These are phyloP conservation scores for Indicator maculatus DNA, from an alignment of 2,113 vertebrate genomes.

Conservation along the genomic window DNA sequence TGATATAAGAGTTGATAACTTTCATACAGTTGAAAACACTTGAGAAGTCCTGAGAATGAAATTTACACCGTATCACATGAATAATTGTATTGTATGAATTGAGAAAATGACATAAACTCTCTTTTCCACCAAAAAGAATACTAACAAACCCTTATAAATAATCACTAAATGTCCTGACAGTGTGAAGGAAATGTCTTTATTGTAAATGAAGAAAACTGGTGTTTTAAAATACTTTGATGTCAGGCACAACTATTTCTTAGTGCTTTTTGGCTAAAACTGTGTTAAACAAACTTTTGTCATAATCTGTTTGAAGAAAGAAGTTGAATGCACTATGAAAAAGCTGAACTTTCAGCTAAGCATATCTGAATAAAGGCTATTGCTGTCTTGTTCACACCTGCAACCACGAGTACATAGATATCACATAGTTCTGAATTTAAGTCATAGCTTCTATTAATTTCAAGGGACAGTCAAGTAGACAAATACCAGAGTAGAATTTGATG, in stretches of 20 bases:
- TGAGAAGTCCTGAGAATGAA: background rate
- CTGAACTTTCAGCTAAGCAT: background rate
- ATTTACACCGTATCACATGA: background rate
- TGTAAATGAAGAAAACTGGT: background rate
- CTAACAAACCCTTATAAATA: background rate
- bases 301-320: background rate
- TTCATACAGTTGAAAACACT: background rate
- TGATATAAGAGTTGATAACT: background rate
- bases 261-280: background rate
- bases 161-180: background rate
- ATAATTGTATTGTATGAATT: background rate
- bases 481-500: background rate
- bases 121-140: background rate
- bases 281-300: background rate
- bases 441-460: background rate
- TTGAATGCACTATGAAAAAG: background rate
- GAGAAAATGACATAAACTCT: background rate
- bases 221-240: background rate
- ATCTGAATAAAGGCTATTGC: background rate
- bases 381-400: background rate
- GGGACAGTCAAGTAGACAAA: background rate
- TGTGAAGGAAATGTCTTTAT: background rate
- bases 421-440: background rate
- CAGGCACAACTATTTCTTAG: background rate
- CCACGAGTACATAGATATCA: background rate